Evolutionary conservation across 2,797 vertebrate species (phyloP), one percentile per base, ranked within the genome.

Genomic region (Dipus sagitta): DNA sequence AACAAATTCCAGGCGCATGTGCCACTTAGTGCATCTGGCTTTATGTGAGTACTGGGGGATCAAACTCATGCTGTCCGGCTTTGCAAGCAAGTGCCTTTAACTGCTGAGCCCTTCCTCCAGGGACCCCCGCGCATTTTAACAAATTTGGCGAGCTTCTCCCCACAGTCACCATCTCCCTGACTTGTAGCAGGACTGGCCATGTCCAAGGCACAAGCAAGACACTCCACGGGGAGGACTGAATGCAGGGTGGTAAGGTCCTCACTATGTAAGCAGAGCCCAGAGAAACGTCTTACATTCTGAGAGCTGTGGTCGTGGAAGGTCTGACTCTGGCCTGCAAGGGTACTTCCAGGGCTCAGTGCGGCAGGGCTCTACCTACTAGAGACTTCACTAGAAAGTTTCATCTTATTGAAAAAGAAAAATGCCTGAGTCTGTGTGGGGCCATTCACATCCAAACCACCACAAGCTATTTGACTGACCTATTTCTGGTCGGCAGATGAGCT

Each of bases 191-290:
- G 58, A 75, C 54, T 21, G 13, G 28, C 15, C 24, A 6, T 26
- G 18, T 84, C 18, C 11, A 79, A 92, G 32, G 3, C 26, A 67
- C 47, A 83, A 68, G 15, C 64, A 54, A 62, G 8, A 6, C 21
- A 11, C n/a, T 67, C 71, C 68, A 3, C 7, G 70, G 58, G 12
- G 77, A 83, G 68, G 64, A 30, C 23, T 74, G 26, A 64, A 54
- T 58, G 76, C 71, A 9, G 38, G 32, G 64, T 42, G 12, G 28
- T 62, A 34, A 83, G 67, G 67, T 17, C 65, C 30, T 32, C 26
- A 12, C 3, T 12, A 15, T 71, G 90, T 65, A 84, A 58, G 52
- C 62, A 82, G 88, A 79, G 76, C 21, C 58, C 34, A 95, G 64
- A 77, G 1, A 54, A 38, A 26, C 28, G 28, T 20, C 65, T 86